Evolutionary conservation across 2,113 vertebrate genomes (phyloP).

Genomic region (Cichladusa arquata): DNA sequence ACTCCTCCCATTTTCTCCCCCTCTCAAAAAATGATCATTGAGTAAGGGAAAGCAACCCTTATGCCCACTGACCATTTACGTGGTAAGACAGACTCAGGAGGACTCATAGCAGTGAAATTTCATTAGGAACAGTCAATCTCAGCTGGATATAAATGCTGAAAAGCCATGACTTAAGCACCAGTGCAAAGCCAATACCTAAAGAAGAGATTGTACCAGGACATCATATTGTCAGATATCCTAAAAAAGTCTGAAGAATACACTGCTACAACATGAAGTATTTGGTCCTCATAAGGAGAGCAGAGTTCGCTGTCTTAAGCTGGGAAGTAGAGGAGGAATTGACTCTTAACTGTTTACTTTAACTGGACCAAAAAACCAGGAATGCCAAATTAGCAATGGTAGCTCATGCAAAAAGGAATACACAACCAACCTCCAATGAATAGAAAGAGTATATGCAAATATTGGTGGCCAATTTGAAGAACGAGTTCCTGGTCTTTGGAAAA

Average conservation of each 20-base stretch:
- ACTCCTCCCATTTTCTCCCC: not conserved
- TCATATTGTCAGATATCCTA: not conserved
- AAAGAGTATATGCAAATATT: not conserved
- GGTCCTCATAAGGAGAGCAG: fast-evolving
- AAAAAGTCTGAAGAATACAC: not conserved
- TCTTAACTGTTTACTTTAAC: not conserved
- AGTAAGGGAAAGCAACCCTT: not conserved
- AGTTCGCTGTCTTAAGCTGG: not conserved
- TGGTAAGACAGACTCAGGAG: not conserved
- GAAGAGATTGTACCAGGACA: not conserved
- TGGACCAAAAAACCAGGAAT: not conserved
- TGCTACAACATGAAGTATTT: not conserved
- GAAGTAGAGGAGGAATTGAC: not conserved
- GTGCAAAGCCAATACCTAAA: not conserved
- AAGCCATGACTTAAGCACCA: not conserved
- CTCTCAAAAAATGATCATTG: not conserved
- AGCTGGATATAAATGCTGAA: not conserved
- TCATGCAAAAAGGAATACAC: not conserved
- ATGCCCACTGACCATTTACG: not conserved
- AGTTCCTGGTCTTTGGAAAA: not conserved
- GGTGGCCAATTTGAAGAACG: not conserved
- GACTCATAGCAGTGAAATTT: not conserved
- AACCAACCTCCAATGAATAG: not conserved
- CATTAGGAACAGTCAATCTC: not conserved
- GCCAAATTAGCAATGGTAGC: not conserved